A percentile compares a stretch with the other conserved stretches of the same genome.
Conservation (phyloP, 64 coral and sea anemone genomes). For the Anthopleura sola region DNA sequence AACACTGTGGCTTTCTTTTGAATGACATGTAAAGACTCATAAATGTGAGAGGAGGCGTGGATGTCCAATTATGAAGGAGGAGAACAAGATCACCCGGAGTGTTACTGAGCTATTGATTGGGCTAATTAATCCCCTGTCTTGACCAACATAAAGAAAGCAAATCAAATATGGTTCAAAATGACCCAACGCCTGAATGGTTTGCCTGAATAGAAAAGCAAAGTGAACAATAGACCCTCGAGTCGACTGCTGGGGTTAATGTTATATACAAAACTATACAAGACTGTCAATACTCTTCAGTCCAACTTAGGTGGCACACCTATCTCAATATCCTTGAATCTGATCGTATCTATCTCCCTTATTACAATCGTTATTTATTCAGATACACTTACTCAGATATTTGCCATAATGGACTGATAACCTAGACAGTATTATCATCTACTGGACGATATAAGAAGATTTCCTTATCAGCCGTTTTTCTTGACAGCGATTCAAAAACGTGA, state of each 20-base stretch:
- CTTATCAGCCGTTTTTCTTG: conserved; percentile 7
- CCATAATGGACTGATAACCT: background rate
- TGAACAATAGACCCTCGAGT: background rate
- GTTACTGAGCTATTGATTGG: conserved; percentile 70
- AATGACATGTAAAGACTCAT: conserved; percentile 12
- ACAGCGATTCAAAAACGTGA: background rate
- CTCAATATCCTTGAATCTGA: no score
- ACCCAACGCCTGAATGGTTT: conserved; percentile 5
- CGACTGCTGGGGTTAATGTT: background rate
- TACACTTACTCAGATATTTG: background rate
- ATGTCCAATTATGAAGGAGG: conserved; percentile 81
- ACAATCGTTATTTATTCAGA: conserved; percentile 2
- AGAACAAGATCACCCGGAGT: conserved; percentile 50
- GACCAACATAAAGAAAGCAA: conserved; percentile 8
- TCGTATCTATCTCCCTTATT: background rate
- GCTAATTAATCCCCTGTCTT: conserved; percentile 52
- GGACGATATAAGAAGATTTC: background rate
- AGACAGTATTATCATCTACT: background rate
- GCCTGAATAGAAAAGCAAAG: background rate
- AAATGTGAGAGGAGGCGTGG: conserved; percentile 69
- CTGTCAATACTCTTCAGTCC: no score
- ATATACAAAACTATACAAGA: background rate
- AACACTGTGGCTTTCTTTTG: background rate
- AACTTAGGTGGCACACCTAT: no score
- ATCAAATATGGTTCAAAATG: conserved; percentile 14